A percentile compares a stretch with the other conserved stretches of the same genome.
These are phyloP conservation scores for Mythimna impura DNA, from an alignment of 2,888 invertebrate species.

Conservation along the genomic window DNA sequence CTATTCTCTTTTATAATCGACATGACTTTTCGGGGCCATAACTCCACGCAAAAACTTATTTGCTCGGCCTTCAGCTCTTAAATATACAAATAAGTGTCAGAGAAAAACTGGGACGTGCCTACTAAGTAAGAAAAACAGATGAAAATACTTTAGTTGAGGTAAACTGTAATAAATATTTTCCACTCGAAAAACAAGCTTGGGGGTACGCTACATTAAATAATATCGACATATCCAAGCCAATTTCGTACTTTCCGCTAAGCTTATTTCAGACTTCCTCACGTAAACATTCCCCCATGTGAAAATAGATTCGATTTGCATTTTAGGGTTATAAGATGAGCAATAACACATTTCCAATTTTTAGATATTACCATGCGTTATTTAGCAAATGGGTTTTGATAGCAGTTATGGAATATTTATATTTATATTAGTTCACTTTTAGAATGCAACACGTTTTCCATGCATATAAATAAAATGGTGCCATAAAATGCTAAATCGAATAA, in stretches of 20 bases:
- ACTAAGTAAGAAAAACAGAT: conserved; percentile 66
- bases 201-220: conserved; percentile 86
- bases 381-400: conserved; percentile 51
- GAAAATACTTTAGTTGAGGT: conserved; percentile 73
- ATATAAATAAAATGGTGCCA: too few species aligned
- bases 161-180: conserved; percentile 85
- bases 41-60: conserved; percentile 12
- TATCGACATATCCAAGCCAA: conserved; percentile 88
- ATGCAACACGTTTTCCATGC: too few species aligned
- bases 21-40: conserved; percentile 10
- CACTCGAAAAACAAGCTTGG: conserved; percentile 84
- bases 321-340: conserved; percentile 79
- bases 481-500: too few species aligned
- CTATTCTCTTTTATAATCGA: background rate
- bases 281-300: conserved; percentile 83
- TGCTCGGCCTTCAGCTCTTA: conserved; percentile 12
- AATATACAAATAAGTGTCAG: conserved; percentile 47
- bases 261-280: conserved; percentile 84
- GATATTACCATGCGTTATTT: conserved; percentile 57
- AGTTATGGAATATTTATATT: conserved; percentile 18
- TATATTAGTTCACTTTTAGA: too few species aligned
- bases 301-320: conserved; percentile 86
- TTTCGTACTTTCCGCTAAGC: conserved; percentile 86
- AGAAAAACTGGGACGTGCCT: conserved; percentile 47
- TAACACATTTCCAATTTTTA: conserved; percentile 74